Evolutionary conservation across 2,888 invertebrate genomes (phyloP), one percentile per base, ranked within the genome.

Genomic region (Yponomeuta plumbellus): DNA sequence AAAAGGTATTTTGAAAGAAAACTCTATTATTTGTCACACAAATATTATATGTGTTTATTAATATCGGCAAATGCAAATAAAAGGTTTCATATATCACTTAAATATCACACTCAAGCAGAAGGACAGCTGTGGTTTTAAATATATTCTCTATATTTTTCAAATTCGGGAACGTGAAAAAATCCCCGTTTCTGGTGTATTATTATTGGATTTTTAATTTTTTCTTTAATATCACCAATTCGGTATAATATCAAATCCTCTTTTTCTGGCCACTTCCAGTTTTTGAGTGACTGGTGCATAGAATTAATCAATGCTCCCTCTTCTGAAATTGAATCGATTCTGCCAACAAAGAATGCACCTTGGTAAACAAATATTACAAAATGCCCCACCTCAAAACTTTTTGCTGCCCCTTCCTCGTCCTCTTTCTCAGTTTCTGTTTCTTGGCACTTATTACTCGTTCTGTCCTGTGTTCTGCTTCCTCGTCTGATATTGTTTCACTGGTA

Each of bases 261-360:
- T 4, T 59, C 22, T 23, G 59, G 59, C 59, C 59, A 59, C 22
- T 22, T 59, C 59, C 59, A 59, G 13, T 59, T 59, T 21, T 59
- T 59, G 21, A 59, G 59, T 23, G 59, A 59, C 23, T 59, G 20
- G 8, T 34, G 34, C 34, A 34, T 34, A 5, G 34, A 61, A 11
- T 61, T 61, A n/a, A 61, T 61, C 61, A 61, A 34, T 61, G 34
- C 26, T 23, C 61, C 61, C 26, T 61, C 61, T 63, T 44, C 44
- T 44, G 20, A 20, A 20, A 44, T 64, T 20, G 44, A 21, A 40
- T 44, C 44, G 21, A 64, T 64, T 64, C 40, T n/a, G 20, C 64
- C 40, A 64, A 52, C 44, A 52, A 64, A 64, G 44, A 20, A 64
- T 64, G 20, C 21, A 44, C 64, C 20, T n/a, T 64, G 5, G 44